Base-by-base conservation (phyloP, 2,888 invertebrate species). In the Cryptocephalus moraei region DNA sequence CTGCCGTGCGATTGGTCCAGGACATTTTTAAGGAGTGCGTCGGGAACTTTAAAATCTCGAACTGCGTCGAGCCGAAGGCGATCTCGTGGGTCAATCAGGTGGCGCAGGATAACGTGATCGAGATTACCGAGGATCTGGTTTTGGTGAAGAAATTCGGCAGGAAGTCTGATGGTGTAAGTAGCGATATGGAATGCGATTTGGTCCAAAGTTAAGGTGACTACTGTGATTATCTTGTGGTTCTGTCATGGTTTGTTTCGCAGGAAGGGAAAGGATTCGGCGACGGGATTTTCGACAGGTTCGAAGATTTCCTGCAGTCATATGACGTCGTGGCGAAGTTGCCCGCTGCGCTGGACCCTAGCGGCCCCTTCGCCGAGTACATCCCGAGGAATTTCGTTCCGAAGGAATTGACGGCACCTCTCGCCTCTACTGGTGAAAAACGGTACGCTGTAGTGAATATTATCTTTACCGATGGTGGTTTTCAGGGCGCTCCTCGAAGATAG, bases 51-150 rank as follows among this genome's bases (percentile, higher is more conserved):
- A 82, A 82, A 39, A 73, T 82, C 54, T 76, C 78, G 61, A 12
- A 12, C 12, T 90, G 90, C 71, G 82, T 85, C 44, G 83, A 84
- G 61, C 87, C 88, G 8, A 86, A 86, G 68, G 78, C 88, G 43
- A 67, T 88, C 62, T 76, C 80, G 56, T 89, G 87, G 82, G 76
- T 87, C 58, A 81, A 80, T 56, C 73, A 76, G 49, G 84, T 81
- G 4, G 70, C 77, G 13, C 75, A 79, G 57, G 76, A 83, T 57
- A 82, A 84, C 48, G 80, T 80, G 63, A 82, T 89, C 56, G 78
- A 75, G 50, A 78, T 90, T 54, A 88, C 87, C 8, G 81, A 87
- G n/a, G 82, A 87, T 62, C 73, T 90, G 46, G 75, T 81, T 11
- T 76, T 89, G 52, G 75, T 86, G 14, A 84, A 78, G 62, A 84